phyloP scores from a whole-genome alignment of 2,113 vertebrate genomes.

The Archilochus colubris region DNA sequence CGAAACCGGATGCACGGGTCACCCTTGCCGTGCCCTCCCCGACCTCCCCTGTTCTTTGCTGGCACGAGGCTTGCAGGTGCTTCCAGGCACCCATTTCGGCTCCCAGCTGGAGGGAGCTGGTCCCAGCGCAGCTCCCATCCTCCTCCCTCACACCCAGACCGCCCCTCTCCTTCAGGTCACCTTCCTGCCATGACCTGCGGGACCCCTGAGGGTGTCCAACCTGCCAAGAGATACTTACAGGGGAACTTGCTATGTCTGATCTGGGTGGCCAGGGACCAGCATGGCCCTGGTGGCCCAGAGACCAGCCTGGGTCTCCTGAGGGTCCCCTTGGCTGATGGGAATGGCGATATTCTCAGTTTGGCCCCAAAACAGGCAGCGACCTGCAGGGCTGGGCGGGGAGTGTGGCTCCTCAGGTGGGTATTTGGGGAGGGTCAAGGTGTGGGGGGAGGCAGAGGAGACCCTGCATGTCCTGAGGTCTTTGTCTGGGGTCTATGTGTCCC shows the following conservation, averaged over 20 bases:
- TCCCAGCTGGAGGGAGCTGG: not conserved
- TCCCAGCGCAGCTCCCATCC: fast-evolving
- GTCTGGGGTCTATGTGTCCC: not conserved
- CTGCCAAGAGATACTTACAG: not conserved
- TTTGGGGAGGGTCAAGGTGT: not conserved
- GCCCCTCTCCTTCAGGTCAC: not conserved
- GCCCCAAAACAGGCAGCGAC: not conserved
- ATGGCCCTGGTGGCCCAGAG: not conserved
- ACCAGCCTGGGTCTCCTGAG: not conserved
- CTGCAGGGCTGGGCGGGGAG: not conserved
- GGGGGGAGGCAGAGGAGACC: not conserved
- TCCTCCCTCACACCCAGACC: fast-evolving
- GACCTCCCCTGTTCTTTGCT: not conserved
- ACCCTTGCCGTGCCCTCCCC: not conserved
- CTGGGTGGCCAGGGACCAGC: not conserved
- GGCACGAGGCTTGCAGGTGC: not conserved
- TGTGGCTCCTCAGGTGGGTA: fast-evolving
- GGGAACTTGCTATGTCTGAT: not conserved
- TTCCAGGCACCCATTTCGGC: not conserved
- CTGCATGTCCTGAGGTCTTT: not conserved
- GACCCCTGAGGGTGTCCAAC: not conserved
- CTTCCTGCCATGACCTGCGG: not conserved
- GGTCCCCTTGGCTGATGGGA: not conserved
- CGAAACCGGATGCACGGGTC: fast-evolving
- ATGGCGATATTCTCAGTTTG: not conserved